Conservation (phyloP, 2,797 vertebrate species). For the Peromyscus melanophrys region DNA sequence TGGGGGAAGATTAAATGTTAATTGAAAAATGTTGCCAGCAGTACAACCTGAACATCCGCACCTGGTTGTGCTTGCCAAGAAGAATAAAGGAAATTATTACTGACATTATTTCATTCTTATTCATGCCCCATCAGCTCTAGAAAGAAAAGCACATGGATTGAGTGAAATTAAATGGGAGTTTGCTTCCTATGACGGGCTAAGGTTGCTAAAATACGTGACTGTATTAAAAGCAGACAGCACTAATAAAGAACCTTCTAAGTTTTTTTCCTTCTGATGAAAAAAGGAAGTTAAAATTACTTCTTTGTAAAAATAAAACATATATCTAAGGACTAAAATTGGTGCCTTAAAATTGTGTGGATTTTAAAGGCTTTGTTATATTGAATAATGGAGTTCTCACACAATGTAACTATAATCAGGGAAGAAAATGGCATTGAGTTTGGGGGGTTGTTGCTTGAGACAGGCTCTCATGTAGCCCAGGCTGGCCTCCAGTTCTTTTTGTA, state of each 20-base stretch:
- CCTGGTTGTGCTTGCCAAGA: slow-evolving; percentile 71
- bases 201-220: not conserved
- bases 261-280: slow-evolving; percentile 21
- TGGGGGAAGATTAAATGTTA: slow-evolving; percentile 69
- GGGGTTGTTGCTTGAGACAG: not conserved
- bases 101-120: slow-evolving; percentile 62
- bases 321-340: not conserved
- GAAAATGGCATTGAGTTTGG: not conserved
- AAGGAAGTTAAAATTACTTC: slow-evolving; percentile 3
- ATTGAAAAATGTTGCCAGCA: slow-evolving; percentile 67
- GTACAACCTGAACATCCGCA: slow-evolving; percentile 62
- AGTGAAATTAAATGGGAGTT: slow-evolving; percentile 55
- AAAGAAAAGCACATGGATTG: slow-evolving; percentile 46
- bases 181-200: not conserved
- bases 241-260: not conserved
- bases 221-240: not conserved
- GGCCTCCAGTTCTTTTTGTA: not conserved
- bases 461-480: not conserved
- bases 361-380: slow-evolving; percentile 15
- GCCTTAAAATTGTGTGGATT: not conserved
- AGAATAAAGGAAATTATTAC: slow-evolving; percentile 74
- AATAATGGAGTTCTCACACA: slow-evolving; percentile 23
- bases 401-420: not conserved
- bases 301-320: not conserved
- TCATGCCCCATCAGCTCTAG: slow-evolving; percentile 19